Evolutionary conservation across 2,113 vertebrate genomes (phyloP), one percentile per base, ranked within the genome.

Genomic region (Camelus dromedarius): DNA sequence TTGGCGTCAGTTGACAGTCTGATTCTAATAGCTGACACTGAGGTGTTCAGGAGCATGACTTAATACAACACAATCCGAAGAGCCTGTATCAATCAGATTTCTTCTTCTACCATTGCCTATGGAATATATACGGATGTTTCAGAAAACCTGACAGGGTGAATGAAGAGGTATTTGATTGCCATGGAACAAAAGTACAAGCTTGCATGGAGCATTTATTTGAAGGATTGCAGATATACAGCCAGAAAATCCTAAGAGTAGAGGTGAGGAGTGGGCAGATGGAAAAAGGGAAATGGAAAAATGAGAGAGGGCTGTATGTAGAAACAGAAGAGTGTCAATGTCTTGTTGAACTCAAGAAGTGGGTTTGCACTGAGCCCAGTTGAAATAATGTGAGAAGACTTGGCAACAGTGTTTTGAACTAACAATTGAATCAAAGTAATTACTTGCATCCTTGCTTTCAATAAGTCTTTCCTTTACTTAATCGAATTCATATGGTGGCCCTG

Each of bases 381-480:
- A 95, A 35, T 76, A 38, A 81, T 9, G 16, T 18, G 12, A 62
- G 9, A 56, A 38, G 77, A 60, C 87, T 60, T 80, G 87, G 82
- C 92, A 93, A 38, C 81, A 76, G 48, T 38, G 38, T 87, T 90
- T 52, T 66, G 38, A 82, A 64, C 13, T 48, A 82, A 64, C 48
- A 54, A 58, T n/a, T 82, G 28, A 60, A 76, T 67, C 38, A 93
- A 93, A 83, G 28, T 50, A 52, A 62, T 70, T 32, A 64, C 46
- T 48, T 82, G n/a, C 8, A 70, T 91, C 67, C 30, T 88, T 76
- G 22, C 87, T 90, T 91, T 86, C 66, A 86, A 35, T 35, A 70
- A 67, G 38, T 46, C 72, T 89, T 89, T 75, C 67, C 24, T 89
- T 94, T 77, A 54, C 30, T 69, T 90, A 91, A 88, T 64, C 60